phyloP scores from a whole-genome alignment of 2,888 invertebrate genomes.

The Ferdinandea cuprea region DNA sequence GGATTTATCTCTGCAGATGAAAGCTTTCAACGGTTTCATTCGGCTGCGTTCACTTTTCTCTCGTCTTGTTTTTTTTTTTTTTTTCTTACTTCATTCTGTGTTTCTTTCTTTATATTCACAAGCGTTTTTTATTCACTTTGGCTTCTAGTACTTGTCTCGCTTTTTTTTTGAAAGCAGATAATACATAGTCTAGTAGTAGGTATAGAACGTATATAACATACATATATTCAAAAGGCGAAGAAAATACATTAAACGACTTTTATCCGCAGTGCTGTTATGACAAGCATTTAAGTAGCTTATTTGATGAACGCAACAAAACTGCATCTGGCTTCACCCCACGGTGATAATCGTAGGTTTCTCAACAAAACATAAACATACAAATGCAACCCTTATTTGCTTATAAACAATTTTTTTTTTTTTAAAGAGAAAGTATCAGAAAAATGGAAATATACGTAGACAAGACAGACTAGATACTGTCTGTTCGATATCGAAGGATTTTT shows the following conservation, averaged over 20 bases:
- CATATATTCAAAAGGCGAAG: constrained; percentile 20
- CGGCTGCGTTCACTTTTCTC: constrained; percentile 13
- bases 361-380: background rate
- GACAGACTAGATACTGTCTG: background rate
- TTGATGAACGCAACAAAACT: constrained; percentile 28
- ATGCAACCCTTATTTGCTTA: background rate
- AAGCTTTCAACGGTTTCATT: constrained; percentile 50
- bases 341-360: background rate
- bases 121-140: constrained; percentile 40
- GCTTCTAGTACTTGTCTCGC: constrained; percentile 15
- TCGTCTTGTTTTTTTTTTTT: constrained; percentile 23
- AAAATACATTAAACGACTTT: constrained; percentile 39
- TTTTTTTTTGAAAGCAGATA: constrained; percentile 16
- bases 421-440: background rate
- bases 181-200: no score
- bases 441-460: background rate
- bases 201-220: no score
- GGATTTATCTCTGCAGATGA: constrained; percentile 56
- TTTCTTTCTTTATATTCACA: constrained; percentile 34
- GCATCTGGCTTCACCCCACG: constrained; percentile 9
- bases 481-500: background rate
- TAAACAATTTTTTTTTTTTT: constrained; percentile 9
- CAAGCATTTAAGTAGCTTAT: constrained; percentile 37
- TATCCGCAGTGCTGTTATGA: constrained; percentile 26
- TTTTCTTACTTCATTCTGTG: no score